These are phyloP conservation scores for Enteromius paludinosus DNA, from an alignment of 2,797 vertebrate species.

Conservation along the genomic window DNA sequence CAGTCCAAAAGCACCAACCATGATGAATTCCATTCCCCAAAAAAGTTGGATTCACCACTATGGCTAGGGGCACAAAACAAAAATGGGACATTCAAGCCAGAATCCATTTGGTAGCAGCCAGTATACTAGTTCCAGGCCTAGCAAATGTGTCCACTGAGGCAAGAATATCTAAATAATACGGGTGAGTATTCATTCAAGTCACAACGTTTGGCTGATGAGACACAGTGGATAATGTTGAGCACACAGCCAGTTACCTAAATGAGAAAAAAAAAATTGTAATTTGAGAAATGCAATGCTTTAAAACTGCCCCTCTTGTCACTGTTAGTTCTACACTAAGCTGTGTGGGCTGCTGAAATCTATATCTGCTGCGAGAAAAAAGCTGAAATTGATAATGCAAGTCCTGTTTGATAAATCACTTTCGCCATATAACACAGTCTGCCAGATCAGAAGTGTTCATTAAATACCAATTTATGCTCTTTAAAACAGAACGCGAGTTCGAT, in stretches of 20 bases:
- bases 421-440: not conserved
- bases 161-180: conserved; percentile 82
- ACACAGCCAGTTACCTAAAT: conserved; percentile 84
- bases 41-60: conserved; percentile 70
- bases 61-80: conserved; percentile 80
- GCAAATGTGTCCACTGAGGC: conserved; percentile 83
- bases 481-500: not conserved
- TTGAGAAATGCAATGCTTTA: not conserved
- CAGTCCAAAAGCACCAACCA: conserved; percentile 86
- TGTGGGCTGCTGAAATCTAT: conserved; percentile 14
- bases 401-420: conserved; percentile 29
- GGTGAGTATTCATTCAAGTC: conserved; percentile 80
- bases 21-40: conserved; percentile 78
- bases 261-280: conserved; percentile 62
- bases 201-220: conserved; percentile 76
- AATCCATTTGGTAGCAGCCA: conserved; percentile 82
- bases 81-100: conserved; percentile 81
- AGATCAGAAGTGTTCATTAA: conserved; percentile 22
- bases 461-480: conserved; percentile 8
- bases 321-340: not conserved
- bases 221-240: conserved; percentile 84
- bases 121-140: conserved; percentile 77
- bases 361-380: not conserved
- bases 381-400: conserved; percentile 13
- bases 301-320: not conserved